Conservation (phyloP, 2,113 vertebrate genomes). For the Sceloporus undulatus region DNA sequence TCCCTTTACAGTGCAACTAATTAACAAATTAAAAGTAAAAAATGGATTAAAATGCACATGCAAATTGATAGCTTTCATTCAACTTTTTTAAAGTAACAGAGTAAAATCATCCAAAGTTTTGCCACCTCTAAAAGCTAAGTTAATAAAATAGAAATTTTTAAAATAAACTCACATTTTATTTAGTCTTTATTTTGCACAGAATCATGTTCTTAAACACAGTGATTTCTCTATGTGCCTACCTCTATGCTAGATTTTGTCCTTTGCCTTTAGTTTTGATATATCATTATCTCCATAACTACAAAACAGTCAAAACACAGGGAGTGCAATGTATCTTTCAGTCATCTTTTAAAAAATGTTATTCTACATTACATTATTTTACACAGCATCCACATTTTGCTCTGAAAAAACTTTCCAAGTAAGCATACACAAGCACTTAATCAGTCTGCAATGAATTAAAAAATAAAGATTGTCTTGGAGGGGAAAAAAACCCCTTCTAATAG, state of each 20-base stretch:
- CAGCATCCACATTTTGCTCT: constrained; percentile 25
- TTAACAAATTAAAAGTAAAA: not conserved
- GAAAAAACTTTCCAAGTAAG: not conserved
- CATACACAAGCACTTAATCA: constrained; percentile 22
- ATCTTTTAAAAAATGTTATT: not conserved
- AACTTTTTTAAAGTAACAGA: not conserved
- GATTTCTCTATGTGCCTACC: not conserved
- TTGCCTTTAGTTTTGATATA: not conserved
- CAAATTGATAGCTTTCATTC: not conserved
- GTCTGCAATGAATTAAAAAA: not conserved
- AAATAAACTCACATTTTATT: not conserved
- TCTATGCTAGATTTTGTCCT: not conserved
- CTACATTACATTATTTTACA: not conserved
- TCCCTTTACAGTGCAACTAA: not conserved
- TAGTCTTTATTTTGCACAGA: not conserved
- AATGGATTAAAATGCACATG: not conserved
- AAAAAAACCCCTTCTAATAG: not conserved
- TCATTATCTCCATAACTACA: constrained; percentile 8
- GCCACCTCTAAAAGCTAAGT: not conserved
- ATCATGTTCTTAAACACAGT: not conserved
- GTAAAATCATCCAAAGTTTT: not conserved
- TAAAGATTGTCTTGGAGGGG: not conserved
- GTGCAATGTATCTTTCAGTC: not conserved
- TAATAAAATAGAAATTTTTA: not conserved
- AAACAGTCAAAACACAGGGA: not conserved